phyloP scores from a whole-genome alignment of 1,140 invertebrate species.

The Lepidurus apus region DNA sequence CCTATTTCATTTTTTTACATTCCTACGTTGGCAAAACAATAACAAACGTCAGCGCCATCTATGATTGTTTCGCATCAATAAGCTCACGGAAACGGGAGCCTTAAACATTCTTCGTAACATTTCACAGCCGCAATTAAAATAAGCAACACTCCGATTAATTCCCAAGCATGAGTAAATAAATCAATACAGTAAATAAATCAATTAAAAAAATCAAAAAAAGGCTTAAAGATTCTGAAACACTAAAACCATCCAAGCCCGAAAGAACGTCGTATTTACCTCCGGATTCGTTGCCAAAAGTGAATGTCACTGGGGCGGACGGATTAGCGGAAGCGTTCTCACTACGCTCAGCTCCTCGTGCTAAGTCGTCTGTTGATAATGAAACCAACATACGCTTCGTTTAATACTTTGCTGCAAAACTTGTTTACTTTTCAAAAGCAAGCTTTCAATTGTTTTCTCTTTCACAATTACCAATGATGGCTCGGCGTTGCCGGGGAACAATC shows the following conservation, averaged over 20 bases:
- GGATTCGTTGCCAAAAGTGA: constrained; percentile 3
- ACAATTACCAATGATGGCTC: constrained; percentile 52
- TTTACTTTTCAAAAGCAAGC: not conserved
- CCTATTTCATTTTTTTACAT: too few species aligned
- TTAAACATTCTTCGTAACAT: too few species aligned
- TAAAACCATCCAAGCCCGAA: not conserved
- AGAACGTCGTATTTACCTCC: not conserved
- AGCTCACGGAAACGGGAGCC: too few species aligned
- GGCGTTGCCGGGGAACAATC: constrained; percentile 74
- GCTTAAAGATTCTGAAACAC: too few species aligned
- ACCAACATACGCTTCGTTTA: not conserved
- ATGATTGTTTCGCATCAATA: too few species aligned
- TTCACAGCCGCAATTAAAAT: too few species aligned
- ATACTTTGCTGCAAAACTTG: constrained; percentile 3
- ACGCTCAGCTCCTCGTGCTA: not conserved
- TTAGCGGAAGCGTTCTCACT: not conserved
- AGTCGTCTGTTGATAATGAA: not conserved
- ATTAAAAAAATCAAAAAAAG: too few species aligned
- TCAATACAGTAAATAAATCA: too few species aligned
- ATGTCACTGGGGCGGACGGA: constrained; percentile 6
- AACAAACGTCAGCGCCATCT: too few species aligned
- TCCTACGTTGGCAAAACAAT: too few species aligned
- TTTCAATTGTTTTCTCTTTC: not conserved
- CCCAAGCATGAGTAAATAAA: too few species aligned
- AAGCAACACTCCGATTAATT: too few species aligned